Evolutionary conservation across 2,888 invertebrate genomes (phyloP).

Genomic region (Phortica magna): DNA sequence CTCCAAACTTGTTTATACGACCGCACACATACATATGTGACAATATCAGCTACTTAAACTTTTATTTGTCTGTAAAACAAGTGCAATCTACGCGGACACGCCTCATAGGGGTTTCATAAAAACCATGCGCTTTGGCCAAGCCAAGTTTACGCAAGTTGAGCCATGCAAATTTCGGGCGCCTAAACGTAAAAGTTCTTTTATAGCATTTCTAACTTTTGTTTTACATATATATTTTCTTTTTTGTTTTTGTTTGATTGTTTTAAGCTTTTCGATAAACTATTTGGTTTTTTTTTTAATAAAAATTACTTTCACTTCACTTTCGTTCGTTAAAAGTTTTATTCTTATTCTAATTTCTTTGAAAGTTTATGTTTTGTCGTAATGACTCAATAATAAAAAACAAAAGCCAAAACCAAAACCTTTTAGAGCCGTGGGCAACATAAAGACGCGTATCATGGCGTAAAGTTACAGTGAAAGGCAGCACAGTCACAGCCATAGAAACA

Average conservation of each 20-base stretch:
- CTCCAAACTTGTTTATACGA: conserved; percentile 12
- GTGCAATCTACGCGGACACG: background rate
- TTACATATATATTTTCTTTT: background rate
- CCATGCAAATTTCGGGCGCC: background rate
- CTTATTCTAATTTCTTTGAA: conserved; percentile 62
- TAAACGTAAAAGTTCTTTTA: conserved; percentile 7
- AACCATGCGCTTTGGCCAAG: background rate
- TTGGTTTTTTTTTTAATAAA: conserved; percentile 47
- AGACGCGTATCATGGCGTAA: background rate
- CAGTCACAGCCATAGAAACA: background rate
- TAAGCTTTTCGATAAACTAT: background rate
- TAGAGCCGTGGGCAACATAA: background rate
- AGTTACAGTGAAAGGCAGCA: conserved; percentile 6
- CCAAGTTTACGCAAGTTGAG: background rate
- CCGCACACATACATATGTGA: no score
- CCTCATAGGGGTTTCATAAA: background rate
- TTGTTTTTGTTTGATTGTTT: background rate
- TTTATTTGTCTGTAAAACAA: background rate
- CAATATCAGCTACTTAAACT: background rate
- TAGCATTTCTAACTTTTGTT: background rate
- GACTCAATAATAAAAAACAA: conserved; percentile 24
- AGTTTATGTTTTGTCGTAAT: background rate
- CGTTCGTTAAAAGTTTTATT: conserved; percentile 62
- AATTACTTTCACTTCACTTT: conserved; percentile 70
- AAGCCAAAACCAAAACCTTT: background rate